Percentiles rank a stretch among this genome's conserved stretches.
Evolutionary conservation across 2,888 invertebrate species (phyloP).

Genomic region (Heliothis peltigera): DNA sequence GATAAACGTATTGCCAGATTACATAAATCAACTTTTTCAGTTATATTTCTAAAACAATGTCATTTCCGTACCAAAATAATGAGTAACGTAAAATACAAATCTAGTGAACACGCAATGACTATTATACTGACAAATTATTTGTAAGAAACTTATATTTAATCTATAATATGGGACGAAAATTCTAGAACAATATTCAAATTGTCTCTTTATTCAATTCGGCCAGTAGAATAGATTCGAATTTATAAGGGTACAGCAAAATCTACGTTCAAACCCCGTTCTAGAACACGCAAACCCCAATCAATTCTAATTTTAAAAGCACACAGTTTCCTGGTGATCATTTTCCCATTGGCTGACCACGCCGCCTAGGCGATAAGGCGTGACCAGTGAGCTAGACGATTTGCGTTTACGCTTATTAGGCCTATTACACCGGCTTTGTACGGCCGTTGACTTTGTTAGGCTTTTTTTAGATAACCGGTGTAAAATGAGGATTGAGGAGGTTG

Average conservation of each 20-base stretch:
- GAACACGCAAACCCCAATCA: conserved; percentile 5
- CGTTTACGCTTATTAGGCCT: conserved; percentile 76
- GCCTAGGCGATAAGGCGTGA: conserved; percentile 53
- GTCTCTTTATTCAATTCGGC: too few relatives aligned
- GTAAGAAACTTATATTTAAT: background rate
- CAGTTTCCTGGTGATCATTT: conserved; percentile 67
- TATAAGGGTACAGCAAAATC: too few relatives aligned
- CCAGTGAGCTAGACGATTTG: conserved; percentile 68
- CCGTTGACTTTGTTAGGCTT: conserved; percentile 64
- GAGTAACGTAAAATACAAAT: too few relatives aligned
- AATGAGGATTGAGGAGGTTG: conserved; percentile 9
- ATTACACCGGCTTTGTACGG: conserved; percentile 67
- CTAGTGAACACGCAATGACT: too few relatives aligned
- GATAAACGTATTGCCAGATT: background rate
- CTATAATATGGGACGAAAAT: too few relatives aligned
- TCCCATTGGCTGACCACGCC: conserved; percentile 63
- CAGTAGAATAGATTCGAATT: too few relatives aligned
- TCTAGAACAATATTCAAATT: too few relatives aligned
- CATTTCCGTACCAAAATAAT: too few relatives aligned
- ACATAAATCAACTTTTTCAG: too few relatives aligned
- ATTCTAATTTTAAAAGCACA: conserved; percentile 56
- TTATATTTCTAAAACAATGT: too few relatives aligned
- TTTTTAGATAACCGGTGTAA: conserved; percentile 57
- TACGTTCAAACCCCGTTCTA: background rate
- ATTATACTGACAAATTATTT: background rate